Evolutionary conservation across 2,113 vertebrate species (phyloP).

Genomic region (Vulpes ferrilata): DNA sequence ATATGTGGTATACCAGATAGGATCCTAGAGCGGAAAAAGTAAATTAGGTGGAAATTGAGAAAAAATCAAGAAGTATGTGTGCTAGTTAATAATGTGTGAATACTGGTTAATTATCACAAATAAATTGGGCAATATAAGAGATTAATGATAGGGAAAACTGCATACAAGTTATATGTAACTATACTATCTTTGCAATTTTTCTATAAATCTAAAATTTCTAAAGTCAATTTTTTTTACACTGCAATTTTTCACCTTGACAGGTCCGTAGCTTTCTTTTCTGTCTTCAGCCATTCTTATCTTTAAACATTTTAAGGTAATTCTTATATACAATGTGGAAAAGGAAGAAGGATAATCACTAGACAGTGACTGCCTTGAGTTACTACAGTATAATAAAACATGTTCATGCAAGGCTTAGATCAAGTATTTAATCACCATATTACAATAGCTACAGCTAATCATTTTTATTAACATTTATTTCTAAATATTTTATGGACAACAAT

Average conservation of each 20-base stretch:
- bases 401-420: neutral
- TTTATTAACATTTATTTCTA: neutral
- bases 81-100: neutral
- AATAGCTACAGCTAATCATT: neutral
- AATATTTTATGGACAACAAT: neutral
- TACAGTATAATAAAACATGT: neutral
- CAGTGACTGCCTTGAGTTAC: neutral
- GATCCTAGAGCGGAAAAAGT: neutral
- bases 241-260: neutral
- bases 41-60: neutral
- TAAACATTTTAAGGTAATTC: neutral
- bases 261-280: neutral
- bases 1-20: neutral
- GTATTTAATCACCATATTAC: neutral
- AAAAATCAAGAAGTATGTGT: neutral
- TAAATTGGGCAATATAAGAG: neutral
- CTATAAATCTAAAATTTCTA: neutral
- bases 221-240: neutral
- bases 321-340: neutral
- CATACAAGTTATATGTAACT: neutral
- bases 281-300: neutral
- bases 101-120: neutral
- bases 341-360: neutral
- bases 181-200: neutral
- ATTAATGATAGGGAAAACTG: neutral